Conservation (phyloP, 2,113 vertebrate genomes). For the Alethe diademata region DNA sequence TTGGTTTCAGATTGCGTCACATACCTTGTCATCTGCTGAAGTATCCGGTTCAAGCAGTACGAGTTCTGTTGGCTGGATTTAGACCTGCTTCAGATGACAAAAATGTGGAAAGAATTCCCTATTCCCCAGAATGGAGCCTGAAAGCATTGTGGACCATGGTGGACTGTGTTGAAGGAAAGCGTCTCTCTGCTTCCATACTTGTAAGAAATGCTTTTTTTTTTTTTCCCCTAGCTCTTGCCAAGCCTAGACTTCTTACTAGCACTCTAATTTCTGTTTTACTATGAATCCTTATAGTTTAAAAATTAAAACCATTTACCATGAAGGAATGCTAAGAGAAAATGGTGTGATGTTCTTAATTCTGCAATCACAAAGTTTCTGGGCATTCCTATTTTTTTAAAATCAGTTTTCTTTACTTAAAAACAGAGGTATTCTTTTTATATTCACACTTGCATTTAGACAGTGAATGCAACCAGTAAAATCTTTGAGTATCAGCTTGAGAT, state of each 20-base stretch:
- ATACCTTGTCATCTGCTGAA: conserved; percentile 79
- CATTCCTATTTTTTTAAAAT: background rate
- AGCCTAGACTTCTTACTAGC: background rate
- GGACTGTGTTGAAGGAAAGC: conserved; percentile 77
- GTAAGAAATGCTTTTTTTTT: conserved; percentile 55
- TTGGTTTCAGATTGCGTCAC: conserved; percentile 79
- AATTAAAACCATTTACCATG: background rate
- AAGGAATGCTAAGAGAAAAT: background rate
- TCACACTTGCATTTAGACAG: background rate
- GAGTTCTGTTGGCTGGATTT: conserved; percentile 82
- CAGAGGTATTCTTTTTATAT: background rate
- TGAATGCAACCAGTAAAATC: background rate
- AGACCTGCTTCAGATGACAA: conserved; percentile 71
- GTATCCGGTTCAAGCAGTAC: conserved; percentile 79
- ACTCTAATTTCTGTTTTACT: background rate
- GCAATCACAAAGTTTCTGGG: background rate
- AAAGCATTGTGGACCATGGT: conserved; percentile 82
- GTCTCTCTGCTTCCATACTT: conserved; percentile 76
- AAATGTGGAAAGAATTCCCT: conserved; percentile 76
- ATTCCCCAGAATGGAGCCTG: conserved; percentile 87
- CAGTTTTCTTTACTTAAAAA: background rate
- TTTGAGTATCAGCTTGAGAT: background rate
- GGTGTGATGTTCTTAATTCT: background rate
- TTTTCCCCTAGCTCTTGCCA: background rate
- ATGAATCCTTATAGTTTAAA: background rate